Evolutionary conservation across 2,888 invertebrate genomes (phyloP).

Genomic region (Gastracanthus pulcherrimus): DNA sequence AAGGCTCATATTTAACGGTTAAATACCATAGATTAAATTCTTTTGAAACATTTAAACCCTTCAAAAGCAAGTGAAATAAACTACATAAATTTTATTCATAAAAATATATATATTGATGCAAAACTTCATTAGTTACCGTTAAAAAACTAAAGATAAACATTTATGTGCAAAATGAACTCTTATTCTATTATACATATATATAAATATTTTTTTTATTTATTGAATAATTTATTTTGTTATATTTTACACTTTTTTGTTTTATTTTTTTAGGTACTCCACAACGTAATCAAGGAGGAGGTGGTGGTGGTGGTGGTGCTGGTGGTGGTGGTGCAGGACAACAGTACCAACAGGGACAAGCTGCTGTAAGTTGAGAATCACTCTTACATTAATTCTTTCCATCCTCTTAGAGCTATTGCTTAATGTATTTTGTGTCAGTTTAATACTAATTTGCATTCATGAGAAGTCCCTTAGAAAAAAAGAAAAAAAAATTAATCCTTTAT

Average conservation of each 20-base stretch:
- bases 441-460: not conserved
- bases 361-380: conserved; percentile 31
- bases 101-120: too few species aligned
- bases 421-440: not conserved
- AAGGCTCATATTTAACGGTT: too few species aligned
- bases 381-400: not conserved
- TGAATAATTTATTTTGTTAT: not conserved
- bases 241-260: not conserved
- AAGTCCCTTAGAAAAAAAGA: not conserved
- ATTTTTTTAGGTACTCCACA: conserved; percentile 37
- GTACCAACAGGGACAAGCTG: conserved; percentile 20
- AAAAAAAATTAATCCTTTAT: too few species aligned
- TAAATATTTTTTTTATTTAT: not conserved
- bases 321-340: not conserved
- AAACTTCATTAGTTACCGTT: too few species aligned
- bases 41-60: too few species aligned
- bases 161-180: too few species aligned
- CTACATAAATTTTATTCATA: too few species aligned
- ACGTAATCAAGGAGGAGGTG: conserved; percentile 25
- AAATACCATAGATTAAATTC: too few species aligned
- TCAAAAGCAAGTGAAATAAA: too few species aligned
- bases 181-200: not conserved
- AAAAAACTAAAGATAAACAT: too few species aligned
- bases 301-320: not conserved
- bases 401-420: conserved; percentile 25